Base-by-base conservation (phyloP, 2,113 vertebrate species). In the Furnarius figulus region DNA sequence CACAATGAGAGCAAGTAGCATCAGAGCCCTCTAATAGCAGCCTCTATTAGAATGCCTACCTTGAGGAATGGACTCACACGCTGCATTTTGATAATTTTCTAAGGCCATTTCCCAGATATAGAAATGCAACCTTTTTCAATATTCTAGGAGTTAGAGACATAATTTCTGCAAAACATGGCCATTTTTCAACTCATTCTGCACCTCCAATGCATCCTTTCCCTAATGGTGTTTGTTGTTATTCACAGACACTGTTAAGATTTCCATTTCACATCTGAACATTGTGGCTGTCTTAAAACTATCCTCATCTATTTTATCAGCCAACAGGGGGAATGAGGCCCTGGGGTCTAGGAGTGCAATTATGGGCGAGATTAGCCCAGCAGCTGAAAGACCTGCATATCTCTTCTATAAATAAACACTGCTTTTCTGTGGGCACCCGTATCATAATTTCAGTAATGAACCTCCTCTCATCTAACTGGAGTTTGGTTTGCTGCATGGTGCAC, bases 161-260 rank as follows among this genome's bases (percentile, higher is more conserved):
- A 58, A 53, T 95, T 92, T 95, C 67, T 93, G n/a, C 28, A 70
- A 80, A 94, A 46, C 18, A n/a, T 24, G 67, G 15, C 12, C 12
- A n/a, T 58, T 85, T 93, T 89, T 47, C 9, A 40, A 16, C 66
- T 82, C 28, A 30, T 49, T 30, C 31, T 30, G 27, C 74, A 37
- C 31, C 73, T 52, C 10, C 30, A 55, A 24, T 31, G 30, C 0
- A 0, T 56, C 40, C 22, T 67, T 63, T 16, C 27, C 13, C 19
- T 80, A 55, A 27, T 11, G 39, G 27, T 76, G 10, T 49, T 80
- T 3, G 1, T 76, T 52, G 59, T 66, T 44, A 70, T 72, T 85
- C 49, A 42, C 1, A 4, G 59, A 56, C 33, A 18, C 11, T 2
- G 1, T 27, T 77, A 55, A 85, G 46, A 7, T 71, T 96, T 73